Percentiles rank a stretch among this genome's conserved stretches.
phyloP scores from a whole-genome alignment of 2,797 vertebrate genomes.

The Paramormyrops hopkinsi region DNA sequence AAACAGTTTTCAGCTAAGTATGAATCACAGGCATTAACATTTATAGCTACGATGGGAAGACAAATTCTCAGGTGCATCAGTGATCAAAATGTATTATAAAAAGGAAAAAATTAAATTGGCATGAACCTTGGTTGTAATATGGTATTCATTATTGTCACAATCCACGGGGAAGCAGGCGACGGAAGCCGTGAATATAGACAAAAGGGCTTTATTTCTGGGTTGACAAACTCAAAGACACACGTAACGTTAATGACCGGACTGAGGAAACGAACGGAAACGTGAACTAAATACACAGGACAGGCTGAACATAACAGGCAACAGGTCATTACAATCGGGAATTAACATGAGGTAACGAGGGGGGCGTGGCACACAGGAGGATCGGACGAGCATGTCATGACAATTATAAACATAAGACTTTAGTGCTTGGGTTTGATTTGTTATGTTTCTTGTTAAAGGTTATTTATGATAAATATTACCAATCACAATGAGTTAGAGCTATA shows the following conservation, averaged over 20 bases:
- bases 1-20: neutral
- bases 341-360: too few relatives aligned
- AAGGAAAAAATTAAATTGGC: neutral
- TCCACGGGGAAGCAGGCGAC: too few relatives aligned
- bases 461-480: neutral
- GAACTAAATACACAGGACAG: too few relatives aligned
- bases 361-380: too few relatives aligned
- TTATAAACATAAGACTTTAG: neutral
- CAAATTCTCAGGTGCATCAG: neutral
- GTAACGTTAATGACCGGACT: too few relatives aligned
- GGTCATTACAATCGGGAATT: too few relatives aligned
- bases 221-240: too few relatives aligned
- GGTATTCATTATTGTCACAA: neutral
- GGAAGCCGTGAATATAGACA: too few relatives aligned
- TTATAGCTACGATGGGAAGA: neutral
- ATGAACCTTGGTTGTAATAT: neutral
- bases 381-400: neutral
- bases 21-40: neutral
- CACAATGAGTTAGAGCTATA: neutral
- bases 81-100: neutral
- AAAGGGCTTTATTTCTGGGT: too few relatives aligned
- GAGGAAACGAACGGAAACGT: too few relatives aligned
- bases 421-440: neutral
- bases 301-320: too few relatives aligned
- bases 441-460: neutral